phyloP scores from a whole-genome alignment of 1,140 invertebrate species.

The Aphelenchoides fujianensis region DNA sequence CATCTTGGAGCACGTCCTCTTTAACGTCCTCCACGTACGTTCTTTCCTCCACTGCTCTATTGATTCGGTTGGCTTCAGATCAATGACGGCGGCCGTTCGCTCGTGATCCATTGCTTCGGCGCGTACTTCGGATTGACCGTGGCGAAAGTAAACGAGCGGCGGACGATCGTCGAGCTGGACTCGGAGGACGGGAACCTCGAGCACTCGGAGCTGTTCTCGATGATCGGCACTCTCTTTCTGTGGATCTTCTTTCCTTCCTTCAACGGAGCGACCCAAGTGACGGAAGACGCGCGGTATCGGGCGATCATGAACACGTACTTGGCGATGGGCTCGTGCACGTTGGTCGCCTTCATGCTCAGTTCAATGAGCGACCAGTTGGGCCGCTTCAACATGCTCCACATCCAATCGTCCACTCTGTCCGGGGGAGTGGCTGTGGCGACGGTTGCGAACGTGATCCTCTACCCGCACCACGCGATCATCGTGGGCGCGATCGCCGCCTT shows the following conservation, averaged over 20 bases:
- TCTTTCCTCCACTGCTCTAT: background rate
- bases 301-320: slow-evolving; percentile 67
- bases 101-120: slow-evolving; percentile 88
- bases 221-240: slow-evolving; percentile 65
- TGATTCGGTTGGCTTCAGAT: slow-evolving; percentile 65
- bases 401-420: slow-evolving; percentile 66
- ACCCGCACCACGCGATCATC: slow-evolving; percentile 78
- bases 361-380: slow-evolving; percentile 61
- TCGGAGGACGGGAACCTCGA: slow-evolving; percentile 51
- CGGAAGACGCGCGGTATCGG: slow-evolving; percentile 63
- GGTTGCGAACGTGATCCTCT: slow-evolving; percentile 72
- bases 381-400: slow-evolving; percentile 61
- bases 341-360: slow-evolving; percentile 65
- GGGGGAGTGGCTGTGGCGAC: slow-evolving; percentile 70
- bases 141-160: slow-evolving; percentile 41
- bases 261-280: slow-evolving; percentile 62
- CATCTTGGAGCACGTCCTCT: slow-evolving; percentile 65
- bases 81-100: slow-evolving; percentile 75
- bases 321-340: slow-evolving; percentile 64
- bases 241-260: slow-evolving; percentile 66
- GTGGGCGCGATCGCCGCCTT: slow-evolving; percentile 77
- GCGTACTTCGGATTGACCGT: slow-evolving; percentile 79
- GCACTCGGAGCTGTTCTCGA: slow-evolving; percentile 54
- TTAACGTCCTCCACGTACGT: slow-evolving; percentile 43
- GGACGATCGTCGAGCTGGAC: slow-evolving; percentile 44